A percentile compares a stretch with the other conserved stretches of the same genome.
Conservation (phyloP, 2,113 vertebrate species). For the Amazona guildingii region DNA sequence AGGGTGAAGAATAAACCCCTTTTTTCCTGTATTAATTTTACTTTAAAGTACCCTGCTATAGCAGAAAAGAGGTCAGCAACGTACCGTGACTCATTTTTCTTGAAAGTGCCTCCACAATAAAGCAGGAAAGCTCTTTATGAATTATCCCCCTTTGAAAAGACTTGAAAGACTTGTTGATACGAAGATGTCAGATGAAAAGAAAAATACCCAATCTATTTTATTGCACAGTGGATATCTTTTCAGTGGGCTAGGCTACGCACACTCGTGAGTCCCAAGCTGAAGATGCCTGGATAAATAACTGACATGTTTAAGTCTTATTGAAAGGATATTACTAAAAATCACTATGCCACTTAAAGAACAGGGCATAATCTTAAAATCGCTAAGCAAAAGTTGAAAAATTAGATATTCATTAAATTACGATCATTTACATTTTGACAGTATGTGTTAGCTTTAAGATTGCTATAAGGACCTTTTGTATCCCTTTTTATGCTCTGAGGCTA, state of each 20-base stretch:
- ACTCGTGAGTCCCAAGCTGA: background rate
- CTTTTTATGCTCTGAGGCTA: slow-evolving; percentile 37
- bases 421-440: slow-evolving; percentile 45
- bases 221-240: background rate
- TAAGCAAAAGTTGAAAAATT: slow-evolving; percentile 25
- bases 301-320: background rate
- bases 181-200: slow-evolving; percentile 1
- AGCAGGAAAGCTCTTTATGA: background rate
- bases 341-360: background rate
- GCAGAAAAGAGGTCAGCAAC: background rate
- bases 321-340: background rate
- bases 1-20: background rate
- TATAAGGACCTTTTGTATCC: slow-evolving; percentile 22
- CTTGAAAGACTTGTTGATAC: background rate
- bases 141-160: slow-evolving; percentile 19
- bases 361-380: slow-evolving; percentile 24
- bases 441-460: slow-evolving; percentile 49
- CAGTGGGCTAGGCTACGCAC: background rate
- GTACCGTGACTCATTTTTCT: background rate
- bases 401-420: background rate
- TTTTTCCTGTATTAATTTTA: slow-evolving; percentile 1
- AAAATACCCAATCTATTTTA: background rate
- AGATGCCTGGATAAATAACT: background rate
- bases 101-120: background rate
- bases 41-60: background rate